Evolutionary conservation across 1,140 invertebrate genomes (phyloP).

Genomic region (Rhynchophorus ferrugineus): DNA sequence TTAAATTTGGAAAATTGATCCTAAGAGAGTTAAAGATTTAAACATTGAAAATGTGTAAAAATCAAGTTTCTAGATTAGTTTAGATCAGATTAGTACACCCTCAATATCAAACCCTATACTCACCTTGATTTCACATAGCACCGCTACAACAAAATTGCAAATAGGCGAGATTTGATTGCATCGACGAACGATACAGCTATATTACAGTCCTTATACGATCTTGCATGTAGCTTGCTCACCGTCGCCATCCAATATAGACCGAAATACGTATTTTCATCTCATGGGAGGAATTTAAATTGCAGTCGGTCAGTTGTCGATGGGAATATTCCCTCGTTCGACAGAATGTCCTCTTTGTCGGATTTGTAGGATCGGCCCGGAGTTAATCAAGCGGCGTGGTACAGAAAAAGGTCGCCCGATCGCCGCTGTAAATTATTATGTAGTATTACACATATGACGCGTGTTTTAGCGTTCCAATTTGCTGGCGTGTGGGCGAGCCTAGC

Average conservation of each 20-base stretch:
- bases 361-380: slow-evolving; percentile 23
- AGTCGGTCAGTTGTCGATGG: slow-evolving; percentile 23
- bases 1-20: too few relatives aligned
- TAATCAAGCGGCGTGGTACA: not conserved
- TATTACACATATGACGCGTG: slow-evolving; percentile 14
- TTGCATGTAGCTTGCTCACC: not conserved
- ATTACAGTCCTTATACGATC: not conserved
- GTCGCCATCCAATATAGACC: too few relatives aligned
- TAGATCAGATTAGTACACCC: too few relatives aligned
- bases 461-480: too few relatives aligned
- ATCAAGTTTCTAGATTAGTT: too few relatives aligned
- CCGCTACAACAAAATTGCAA: not conserved
- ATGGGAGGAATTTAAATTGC: slow-evolving; percentile 27
- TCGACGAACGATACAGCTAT: not conserved
- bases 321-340: slow-evolving; percentile 25
- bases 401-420: slow-evolving; percentile 18
- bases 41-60: too few relatives aligned
- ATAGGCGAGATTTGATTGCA: not conserved
- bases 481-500: too few relatives aligned
- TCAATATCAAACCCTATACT: too few relatives aligned
- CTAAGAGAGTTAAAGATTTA: too few relatives aligned
- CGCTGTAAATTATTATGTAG: slow-evolving; percentile 30
- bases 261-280: slow-evolving; percentile 24
- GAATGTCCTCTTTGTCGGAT: slow-evolving; percentile 31
- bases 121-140: not conserved